Evolutionary conservation across 2,888 invertebrate species (phyloP), one percentile per base, ranked within the genome.

Genomic region (Kuschelorhynchus macadamiae): DNA sequence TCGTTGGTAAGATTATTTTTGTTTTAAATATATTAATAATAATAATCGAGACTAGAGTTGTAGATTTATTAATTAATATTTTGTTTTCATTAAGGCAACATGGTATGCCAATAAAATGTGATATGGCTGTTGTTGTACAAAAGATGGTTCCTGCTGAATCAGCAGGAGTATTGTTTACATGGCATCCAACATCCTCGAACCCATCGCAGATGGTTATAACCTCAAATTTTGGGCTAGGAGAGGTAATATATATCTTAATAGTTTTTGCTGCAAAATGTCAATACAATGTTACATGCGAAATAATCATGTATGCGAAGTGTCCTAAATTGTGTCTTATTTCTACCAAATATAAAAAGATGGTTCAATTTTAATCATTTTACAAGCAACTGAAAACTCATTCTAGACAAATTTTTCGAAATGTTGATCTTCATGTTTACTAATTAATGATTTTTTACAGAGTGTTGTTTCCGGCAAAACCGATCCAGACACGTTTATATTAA

Each of bases 41-140:
- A 36, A 7, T 18, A 3, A 44, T 0, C 16, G 2, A 52, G 8
- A 33, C 17, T 52, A n/a, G n/a, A n/a, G n/a, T n/a, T n/a, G n/a
- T n/a, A n/a, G n/a, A n/a, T n/a, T 52, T 33, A 14, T 36, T 18
- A 36, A 9, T 18, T 9, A n/a, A 4, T 32, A 49, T 12, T 63
- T 21, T 49, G n/a, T 36, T 55, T 32, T 14, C 11, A 41, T 71
- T 59, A 9, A 92, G 93, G 78, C 91, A 92, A 78, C 90, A 92
- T 80, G 93, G 94, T 0, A 89, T 92, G 78, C 85, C 87, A 1
- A 85, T 94, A 44, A 77, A 85, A 47, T 86, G 89, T 9, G 86
- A 89, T 14, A 93, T 94, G 86, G 94, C 90, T 0, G 93, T 95
- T 5, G 92, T 93, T 17, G 86, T 96, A 1, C 95, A 96, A 81